Percentiles rank a stretch among this genome's conserved stretches.
phyloP scores from a whole-genome alignment of 64 coral and sea anemone genomes.

The Orbicella faveolata region DNA sequence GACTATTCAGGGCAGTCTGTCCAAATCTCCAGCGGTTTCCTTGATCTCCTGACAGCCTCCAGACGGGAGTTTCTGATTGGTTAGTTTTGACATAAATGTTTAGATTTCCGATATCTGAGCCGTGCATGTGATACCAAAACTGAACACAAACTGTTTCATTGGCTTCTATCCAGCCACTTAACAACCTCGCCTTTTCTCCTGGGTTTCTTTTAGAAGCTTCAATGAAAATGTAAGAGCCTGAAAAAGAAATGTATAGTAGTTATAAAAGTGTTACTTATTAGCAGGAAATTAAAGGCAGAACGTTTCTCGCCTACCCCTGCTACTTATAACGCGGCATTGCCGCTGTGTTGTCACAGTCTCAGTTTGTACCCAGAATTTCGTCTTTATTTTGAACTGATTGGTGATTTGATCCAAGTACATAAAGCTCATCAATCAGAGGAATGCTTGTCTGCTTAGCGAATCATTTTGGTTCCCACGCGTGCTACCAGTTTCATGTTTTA shows the following conservation, averaged over 20 bases:
- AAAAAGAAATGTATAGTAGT: neutral
- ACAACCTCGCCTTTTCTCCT: slow-evolving; percentile 30
- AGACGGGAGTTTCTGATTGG: neutral
- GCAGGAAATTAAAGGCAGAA: too few relatives aligned
- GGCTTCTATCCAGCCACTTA: slow-evolving; percentile 36
- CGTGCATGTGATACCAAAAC: slow-evolving; percentile 59
- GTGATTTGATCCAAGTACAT: too few relatives aligned
- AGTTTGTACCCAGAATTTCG: too few relatives aligned
- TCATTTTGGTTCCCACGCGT: too few relatives aligned
- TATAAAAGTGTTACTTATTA: too few relatives aligned
- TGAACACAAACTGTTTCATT: slow-evolving; percentile 26
- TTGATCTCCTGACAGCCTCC: slow-evolving; percentile 15
- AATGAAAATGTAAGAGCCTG: slow-evolving; percentile 32
- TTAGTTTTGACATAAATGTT: slow-evolving; percentile 11
- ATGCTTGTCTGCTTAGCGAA: too few relatives aligned
- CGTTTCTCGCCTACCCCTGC: too few relatives aligned
- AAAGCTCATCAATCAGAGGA: too few relatives aligned
- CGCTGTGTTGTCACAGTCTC: too few relatives aligned
- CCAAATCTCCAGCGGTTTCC: slow-evolving; percentile 28
- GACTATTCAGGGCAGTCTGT: neutral
- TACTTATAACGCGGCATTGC: too few relatives aligned
- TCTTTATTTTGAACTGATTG: too few relatives aligned
- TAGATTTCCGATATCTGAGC: slow-evolving; percentile 4
- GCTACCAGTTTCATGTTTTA: too few relatives aligned
- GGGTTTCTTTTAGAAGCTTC: neutral